Evolutionary conservation across 2,113 vertebrate genomes (phyloP), one percentile per base, ranked within the genome.

Genomic region (Mobula birostris): DNA sequence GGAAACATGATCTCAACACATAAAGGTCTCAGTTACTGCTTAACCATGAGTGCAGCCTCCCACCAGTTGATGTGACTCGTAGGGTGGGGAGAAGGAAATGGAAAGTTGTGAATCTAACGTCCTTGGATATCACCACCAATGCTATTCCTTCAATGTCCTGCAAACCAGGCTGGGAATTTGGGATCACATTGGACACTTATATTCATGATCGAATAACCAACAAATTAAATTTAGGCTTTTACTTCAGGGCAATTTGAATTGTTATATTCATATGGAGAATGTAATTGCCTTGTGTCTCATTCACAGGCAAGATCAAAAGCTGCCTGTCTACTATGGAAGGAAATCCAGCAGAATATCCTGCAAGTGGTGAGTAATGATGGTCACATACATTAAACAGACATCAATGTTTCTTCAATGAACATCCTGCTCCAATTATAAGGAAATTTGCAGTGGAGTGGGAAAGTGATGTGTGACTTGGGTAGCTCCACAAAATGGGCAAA

Each of bases 251-350:
- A 9, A 2, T 29, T 36, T 40, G 17, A 48, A 70, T 7, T 48
- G 68, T 40, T 40, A 29, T 32, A 56, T 56, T 74, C 7, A 68
- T 76, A 40, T 48, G 40, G 36, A 93, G 27, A 27, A 14, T 93
- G 12, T 9, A 72, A 36, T 72, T 68, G 66, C 66, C 36, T n/a
- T 93, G 91, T 74, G 24, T 93, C 91, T 74, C 36, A 24, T 74
- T 76, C 9, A 21, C 91, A 93, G 91, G 70, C 91, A 93, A 93
- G 24, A 17, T 48, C 91, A 56, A 93, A 93, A 56, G 68, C 70
- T 5, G 27, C 21, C 1, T 24, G 29, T 56, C 24, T 70, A 93
- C 21, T 11, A 93, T 93, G 91, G 91, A 93, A 76, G 70, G 70
- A 93, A 93, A 56, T 24, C 36, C 70, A 93, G 70, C 70, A 56